Evolutionary conservation across 2,888 invertebrate genomes (phyloP).

Genomic region (Drosophila seclusa): DNA sequence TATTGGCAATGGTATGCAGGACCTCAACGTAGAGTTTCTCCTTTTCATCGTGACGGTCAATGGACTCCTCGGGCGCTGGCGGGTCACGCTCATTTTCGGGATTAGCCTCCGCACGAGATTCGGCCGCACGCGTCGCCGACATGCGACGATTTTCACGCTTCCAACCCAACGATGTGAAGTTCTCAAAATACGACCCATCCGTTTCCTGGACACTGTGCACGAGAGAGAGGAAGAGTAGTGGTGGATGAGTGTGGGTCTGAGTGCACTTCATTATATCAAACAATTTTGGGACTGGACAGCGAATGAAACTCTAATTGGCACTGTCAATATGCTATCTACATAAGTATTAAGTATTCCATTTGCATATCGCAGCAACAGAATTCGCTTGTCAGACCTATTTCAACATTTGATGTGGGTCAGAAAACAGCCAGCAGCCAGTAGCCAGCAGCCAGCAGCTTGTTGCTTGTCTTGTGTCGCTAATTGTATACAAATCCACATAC

Average conservation of each 20-base stretch:
- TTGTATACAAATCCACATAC: slow-evolving; percentile 70
- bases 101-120: slow-evolving; percentile 90
- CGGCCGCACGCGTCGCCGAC: slow-evolving; percentile 90
- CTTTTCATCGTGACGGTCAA: slow-evolving; percentile 85
- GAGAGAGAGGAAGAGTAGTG: neutral
- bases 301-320: slow-evolving; percentile 61
- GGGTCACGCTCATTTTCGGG: slow-evolving; percentile 85
- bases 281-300: slow-evolving; percentile 49
- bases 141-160: slow-evolving; percentile 95
- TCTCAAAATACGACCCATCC: slow-evolving; percentile 97
- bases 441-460: slow-evolving; percentile 19
- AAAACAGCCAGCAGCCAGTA: slow-evolving; percentile 19
- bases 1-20: slow-evolving; percentile 97
- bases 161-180: slow-evolving; percentile 96
- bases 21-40: slow-evolving; percentile 95
- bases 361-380: slow-evolving; percentile 31
- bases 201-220: slow-evolving; percentile 95
- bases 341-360: slow-evolving; percentile 56
- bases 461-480: slow-evolving; percentile 63
- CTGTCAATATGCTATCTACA: slow-evolving; percentile 72
- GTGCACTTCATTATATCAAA: slow-evolving; percentile 52
- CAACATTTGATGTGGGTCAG: slow-evolving; percentile 79
- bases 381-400: slow-evolving; percentile 73
- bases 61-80: slow-evolving; percentile 82
- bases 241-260: slow-evolving; percentile 9